These are phyloP conservation scores for Oscheius sp. DNA, from an alignment of 2,888 invertebrate species.

Conservation along the genomic window DNA sequence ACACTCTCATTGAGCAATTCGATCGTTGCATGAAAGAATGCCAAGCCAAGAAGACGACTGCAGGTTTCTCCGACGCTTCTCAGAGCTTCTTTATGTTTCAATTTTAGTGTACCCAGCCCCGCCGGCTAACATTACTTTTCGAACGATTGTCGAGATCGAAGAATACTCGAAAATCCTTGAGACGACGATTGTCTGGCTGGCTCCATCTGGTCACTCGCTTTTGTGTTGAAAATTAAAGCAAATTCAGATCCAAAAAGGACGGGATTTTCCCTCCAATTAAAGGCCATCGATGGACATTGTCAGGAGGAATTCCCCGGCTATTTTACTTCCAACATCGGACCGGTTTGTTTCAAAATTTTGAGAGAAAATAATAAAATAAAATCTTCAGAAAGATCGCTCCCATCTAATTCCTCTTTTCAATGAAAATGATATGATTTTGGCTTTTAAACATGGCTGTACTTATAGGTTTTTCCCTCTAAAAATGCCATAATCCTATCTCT, in stretches of 20 bases:
- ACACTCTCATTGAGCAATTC: neutral
- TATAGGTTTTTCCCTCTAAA: too few species aligned
- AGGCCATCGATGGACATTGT: constrained; percentile 45
- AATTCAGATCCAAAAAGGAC: constrained; percentile 48
- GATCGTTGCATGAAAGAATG: constrained; percentile 18
- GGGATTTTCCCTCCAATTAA: constrained; percentile 52
- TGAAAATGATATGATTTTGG: constrained; percentile 36
- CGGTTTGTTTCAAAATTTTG: constrained; percentile 33
- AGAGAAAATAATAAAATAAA: neutral
- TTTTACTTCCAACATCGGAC: constrained; percentile 47
- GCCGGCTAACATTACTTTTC: constrained; percentile 45
- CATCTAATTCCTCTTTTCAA: constrained; percentile 45
- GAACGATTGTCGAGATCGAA: constrained; percentile 50
- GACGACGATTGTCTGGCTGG: constrained; percentile 52
- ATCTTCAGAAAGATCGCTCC: constrained; percentile 43
- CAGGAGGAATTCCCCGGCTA: constrained; percentile 56
- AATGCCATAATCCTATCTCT: too few species aligned
- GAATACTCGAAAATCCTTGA: constrained; percentile 53
- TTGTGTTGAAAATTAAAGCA: neutral
- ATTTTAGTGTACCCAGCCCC: constrained; percentile 51
- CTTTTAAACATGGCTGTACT: constrained; percentile 45
- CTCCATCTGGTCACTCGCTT: constrained; percentile 34
- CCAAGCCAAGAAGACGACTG: constrained; percentile 1
- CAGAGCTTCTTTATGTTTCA: neutral
- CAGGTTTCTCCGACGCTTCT: neutral